These are phyloP conservation scores for Unio delphinus DNA, from an alignment of 2,888 invertebrate species.

Conservation along the genomic window DNA sequence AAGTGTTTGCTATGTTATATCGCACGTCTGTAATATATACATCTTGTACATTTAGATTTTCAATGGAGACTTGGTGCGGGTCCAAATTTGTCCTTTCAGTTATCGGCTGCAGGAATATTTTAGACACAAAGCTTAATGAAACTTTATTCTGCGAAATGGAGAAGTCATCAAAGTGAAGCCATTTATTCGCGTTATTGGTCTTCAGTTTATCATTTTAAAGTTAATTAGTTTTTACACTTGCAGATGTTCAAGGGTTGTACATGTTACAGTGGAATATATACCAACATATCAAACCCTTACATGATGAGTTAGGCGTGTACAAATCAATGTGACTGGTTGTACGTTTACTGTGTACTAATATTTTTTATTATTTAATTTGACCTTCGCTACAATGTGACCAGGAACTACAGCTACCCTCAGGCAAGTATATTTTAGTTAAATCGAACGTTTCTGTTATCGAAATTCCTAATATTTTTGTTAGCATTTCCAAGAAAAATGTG, in stretches of 20 bases:
- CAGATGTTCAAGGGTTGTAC: neutral
- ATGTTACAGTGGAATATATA: no score
- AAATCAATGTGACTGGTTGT: slow-evolving; percentile 35
- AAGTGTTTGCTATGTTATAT: no score
- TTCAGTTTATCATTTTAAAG: neutral
- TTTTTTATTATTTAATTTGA: slow-evolving; percentile 38
- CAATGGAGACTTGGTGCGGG: no score
- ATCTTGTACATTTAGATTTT: no score
- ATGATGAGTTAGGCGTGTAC: slow-evolving; percentile 30
- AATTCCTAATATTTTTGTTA: no score
- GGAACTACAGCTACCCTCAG: slow-evolving; percentile 37
- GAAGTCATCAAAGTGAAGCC: neutral
- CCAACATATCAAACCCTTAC: neutral
- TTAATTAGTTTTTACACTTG: neutral
- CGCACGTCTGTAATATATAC: no score
- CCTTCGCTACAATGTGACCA: slow-evolving; percentile 47
- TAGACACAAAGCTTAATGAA: neutral
- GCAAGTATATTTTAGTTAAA: slow-evolving; percentile 15
- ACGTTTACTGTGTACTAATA: slow-evolving; percentile 36
- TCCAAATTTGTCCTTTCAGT: no score
- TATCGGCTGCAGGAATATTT: no score
- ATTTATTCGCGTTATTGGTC: neutral
- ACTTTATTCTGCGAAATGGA: neutral
- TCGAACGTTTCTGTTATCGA: no score
- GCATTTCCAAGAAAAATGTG: no score